Base-by-base conservation (phyloP, 1,140 invertebrate species). In the Cyphomyrmex costatus region DNA sequence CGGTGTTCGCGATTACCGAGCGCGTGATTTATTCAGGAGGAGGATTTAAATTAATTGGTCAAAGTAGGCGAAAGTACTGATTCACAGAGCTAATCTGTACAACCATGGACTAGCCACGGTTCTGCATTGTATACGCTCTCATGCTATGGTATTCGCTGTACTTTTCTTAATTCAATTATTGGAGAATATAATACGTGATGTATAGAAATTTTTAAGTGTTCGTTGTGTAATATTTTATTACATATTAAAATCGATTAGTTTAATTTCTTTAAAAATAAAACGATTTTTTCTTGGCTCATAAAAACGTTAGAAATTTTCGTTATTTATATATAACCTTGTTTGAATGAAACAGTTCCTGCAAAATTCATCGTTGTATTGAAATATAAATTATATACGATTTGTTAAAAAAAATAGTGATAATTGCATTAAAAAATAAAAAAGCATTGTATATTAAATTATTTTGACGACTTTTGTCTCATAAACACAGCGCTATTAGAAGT, bases 1-100 rank as follows among this genome's bases (percentile, higher is more conserved):
- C 60, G 61, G 14, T 79, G n/a, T 66, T 33, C 77, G 42, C 27
- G 42, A 78, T 78, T 78, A 65, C 27, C 46, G 12, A 16, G n/a
- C n/a, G n/a, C 46, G 42, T 51, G 42, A 77, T 77, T 77, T 79
- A 66, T 79, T 79, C 77, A 19, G 30, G 12, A 10, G 30, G 30
- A 58, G 42, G 61, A 79, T 53, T 79, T 36, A 21, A 33, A 51
- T 79, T 79, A 79, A 79, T 66, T 19, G 61, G 42, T 79, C 61
- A 66, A 66, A 79, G 60, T 66, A 79, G 27, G 24, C 60, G 12
- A 7, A 79, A 66, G 42, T 66, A 79, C 14, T 16, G 46, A 46
- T 65, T 78, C 42, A 51, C 60, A 46, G 42, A 49, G 16, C 19
- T 65, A 78, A 78, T 79, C 61, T 66, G 46, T 27, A 24, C 27